Evolutionary conservation across 2,797 vertebrate species (phyloP), one percentile per base, ranked within the genome.

Genomic region (Allobates femoralis): DNA sequence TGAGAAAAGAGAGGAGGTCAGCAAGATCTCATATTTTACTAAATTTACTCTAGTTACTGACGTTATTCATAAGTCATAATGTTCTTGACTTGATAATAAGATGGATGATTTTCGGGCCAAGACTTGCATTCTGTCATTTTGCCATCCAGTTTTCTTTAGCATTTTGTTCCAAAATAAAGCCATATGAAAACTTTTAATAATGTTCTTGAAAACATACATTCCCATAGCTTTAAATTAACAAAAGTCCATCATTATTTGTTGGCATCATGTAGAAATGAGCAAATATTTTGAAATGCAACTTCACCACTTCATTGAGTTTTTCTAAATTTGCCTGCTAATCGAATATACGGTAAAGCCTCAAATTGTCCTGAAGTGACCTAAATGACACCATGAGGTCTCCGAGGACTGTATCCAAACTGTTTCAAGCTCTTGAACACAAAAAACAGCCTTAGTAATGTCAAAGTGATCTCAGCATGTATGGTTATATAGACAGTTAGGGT

Each of bases 11-110:
- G 16, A 55, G 26, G 69, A 46, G 37, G 69, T 73, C 69, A 73
- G 37, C 69, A 73, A 73, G 69, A n/a, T 46, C 37, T 23, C 34
- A 15, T 73, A n/a, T 46, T 73, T 73, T 73, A 41, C 21, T 46
- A 46, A 46, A 73, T 73, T 41, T 46, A 73, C 5, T 46, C 37
- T 46, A n/a, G 21, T 73, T 41, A 73, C 69, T 73, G 69, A 41
- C 28, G 7, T 41, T 73, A 6, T 73, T 73, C 69, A 73, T 46
- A 41, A 46, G 69, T 73, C 34, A 73, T 41, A 41, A 73, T 73
- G 34, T n/a, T 73, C 37, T 46, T 73, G 69, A 73, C 37, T 73
- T 41, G 37, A 23, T 73, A 73, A 73, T 73, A 73, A 73, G 37
- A 8, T 73, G 37, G 69, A 46, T 73, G 37, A 73, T 41, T 46